A percentile compares a stretch with the other conserved stretches of the same genome.
phyloP scores from a whole-genome alignment of 2,797 vertebrate genomes.

The Pagetopsis macropterus region DNA sequence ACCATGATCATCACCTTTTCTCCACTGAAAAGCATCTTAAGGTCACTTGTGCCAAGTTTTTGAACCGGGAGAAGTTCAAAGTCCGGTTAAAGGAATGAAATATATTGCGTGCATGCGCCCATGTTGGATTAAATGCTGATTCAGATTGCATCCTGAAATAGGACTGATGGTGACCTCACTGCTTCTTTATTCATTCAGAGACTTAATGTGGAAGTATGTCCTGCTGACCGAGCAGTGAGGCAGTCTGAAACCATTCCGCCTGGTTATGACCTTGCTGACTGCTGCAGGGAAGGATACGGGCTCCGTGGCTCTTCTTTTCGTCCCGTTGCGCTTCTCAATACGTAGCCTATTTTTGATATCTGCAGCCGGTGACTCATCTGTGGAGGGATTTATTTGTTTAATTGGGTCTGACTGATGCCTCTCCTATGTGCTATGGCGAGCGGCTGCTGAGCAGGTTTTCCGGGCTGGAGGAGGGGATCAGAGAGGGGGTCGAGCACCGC shows the following conservation, averaged over 20 bases:
- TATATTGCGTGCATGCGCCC: not conserved
- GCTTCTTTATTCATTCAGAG: not conserved
- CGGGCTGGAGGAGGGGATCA: slow-evolving; percentile 8
- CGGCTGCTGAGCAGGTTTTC: slow-evolving; percentile 6
- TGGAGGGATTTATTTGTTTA: not conserved
- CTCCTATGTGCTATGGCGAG: too few species aligned
- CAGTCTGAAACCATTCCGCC: not conserved
- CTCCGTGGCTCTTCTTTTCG: not conserved
- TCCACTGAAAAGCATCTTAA: not conserved
- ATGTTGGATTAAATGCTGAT: not conserved
- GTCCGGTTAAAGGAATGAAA: not conserved
- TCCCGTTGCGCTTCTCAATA: not conserved
- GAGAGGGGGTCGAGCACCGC: slow-evolving; percentile 4
- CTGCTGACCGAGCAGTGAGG: not conserved
- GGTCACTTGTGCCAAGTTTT: too few species aligned
- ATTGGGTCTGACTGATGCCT: not conserved
- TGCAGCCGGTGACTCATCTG: slow-evolving; percentile 44
- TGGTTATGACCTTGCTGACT: slow-evolving; percentile 46
- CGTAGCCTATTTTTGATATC: not conserved
- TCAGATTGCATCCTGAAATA: not conserved
- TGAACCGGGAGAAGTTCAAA: not conserved
- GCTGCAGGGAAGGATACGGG: slow-evolving; percentile 43
- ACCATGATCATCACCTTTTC: not conserved
- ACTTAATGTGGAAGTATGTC: not conserved
- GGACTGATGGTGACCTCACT: not conserved